Conservation (phyloP, 2,113 vertebrate genomes). For the Sitta europaea region DNA sequence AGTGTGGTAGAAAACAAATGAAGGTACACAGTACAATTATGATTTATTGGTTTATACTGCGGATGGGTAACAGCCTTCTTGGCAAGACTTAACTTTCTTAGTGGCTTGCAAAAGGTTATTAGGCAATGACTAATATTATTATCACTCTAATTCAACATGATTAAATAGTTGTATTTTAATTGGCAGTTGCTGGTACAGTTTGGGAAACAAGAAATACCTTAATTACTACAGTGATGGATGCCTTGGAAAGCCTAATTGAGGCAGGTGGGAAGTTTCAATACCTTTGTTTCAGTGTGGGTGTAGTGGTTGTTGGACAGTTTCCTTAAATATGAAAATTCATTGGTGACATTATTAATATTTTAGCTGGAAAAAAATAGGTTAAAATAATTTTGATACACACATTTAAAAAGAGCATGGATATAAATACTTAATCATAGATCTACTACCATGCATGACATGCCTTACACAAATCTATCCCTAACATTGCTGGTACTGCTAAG, state of each 20-base stretch:
- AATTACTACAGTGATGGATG: neutral
- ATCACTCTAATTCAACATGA: constrained; percentile 17
- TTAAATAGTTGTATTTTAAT: constrained; percentile 13
- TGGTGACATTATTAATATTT: neutral
- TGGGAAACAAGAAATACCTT: neutral
- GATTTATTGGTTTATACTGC: constrained; percentile 34
- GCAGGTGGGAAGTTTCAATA: neutral
- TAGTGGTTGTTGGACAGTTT: neutral
- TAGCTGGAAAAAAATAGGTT: neutral
- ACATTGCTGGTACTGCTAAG: neutral
- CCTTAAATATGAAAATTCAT: neutral
- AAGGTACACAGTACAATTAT: neutral
- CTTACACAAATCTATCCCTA: neutral
- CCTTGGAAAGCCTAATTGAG: neutral
- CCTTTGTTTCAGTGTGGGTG: neutral
- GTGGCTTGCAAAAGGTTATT: neutral
- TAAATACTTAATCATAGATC: neutral
- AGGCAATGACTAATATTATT: constrained; percentile 37
- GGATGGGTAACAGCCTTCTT: constrained; percentile 14
- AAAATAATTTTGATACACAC: neutral
- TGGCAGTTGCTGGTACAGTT: neutral
- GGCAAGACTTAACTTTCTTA: neutral
- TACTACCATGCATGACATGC: neutral
- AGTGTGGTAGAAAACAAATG: neutral
- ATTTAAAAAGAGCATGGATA: neutral